A percentile compares a stretch with the other conserved stretches of the same genome.
phyloP scores from a whole-genome alignment of 2,888 invertebrate species.

The Chrysolina americana region DNA sequence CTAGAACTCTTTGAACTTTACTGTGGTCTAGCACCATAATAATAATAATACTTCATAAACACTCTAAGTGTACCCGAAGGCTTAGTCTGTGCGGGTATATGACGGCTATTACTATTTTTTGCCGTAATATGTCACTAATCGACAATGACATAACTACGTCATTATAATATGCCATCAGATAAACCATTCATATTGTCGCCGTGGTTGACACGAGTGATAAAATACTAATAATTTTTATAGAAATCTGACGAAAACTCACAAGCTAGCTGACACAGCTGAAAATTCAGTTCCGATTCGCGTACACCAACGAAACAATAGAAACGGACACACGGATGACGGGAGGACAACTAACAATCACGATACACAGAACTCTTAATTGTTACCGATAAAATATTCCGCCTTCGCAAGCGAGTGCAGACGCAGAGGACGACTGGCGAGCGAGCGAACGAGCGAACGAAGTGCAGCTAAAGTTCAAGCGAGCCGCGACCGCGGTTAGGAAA shows the following conservation, averaged over 20 bases:
- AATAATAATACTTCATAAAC: no score
- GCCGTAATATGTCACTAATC: no score
- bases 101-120: no score
- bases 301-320: conserved; percentile 3
- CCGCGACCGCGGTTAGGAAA: conserved; percentile 34
- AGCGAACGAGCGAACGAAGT: neutral
- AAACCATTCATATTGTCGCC: no score
- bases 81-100: no score
- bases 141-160: no score
- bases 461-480: conserved; percentile 32
- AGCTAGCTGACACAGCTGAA: neutral
- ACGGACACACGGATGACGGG: conserved; percentile 11
- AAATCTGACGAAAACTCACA: neutral
- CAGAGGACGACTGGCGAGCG: neutral
- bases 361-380: conserved; percentile 42
- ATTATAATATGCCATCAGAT: no score
- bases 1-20: no score
- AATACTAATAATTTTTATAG: neutral
- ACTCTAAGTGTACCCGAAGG: no score
- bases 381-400: conserved; percentile 44
- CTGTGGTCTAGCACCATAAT: no score
- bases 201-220: no score
- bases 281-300: neutral
- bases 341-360: conserved; percentile 28
- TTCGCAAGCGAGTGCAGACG: conserved; percentile 30